Evolutionary conservation across 2,113 vertebrate genomes (phyloP).

Genomic region (Spea bombifrons): DNA sequence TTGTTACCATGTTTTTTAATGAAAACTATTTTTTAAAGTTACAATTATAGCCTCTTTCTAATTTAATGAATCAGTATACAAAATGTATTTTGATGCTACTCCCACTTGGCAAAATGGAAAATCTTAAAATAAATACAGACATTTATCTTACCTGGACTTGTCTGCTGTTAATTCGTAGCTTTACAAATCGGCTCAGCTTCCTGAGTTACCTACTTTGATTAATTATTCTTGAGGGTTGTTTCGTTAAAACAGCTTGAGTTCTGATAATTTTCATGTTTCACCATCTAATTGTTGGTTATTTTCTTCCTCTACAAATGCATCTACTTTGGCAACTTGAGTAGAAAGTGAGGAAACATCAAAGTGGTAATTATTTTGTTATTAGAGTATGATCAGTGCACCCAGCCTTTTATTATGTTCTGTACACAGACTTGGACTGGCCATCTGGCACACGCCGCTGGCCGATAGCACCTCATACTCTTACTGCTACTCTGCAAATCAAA

Average conservation of each 20-base stretch:
- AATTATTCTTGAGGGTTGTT: not conserved
- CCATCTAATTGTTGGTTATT: not conserved
- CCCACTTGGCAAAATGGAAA: not conserved
- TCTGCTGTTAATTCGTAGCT: not conserved
- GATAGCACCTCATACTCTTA: too few species aligned
- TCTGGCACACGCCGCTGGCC: too few species aligned
- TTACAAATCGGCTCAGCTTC: not conserved
- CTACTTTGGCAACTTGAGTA: too few species aligned
- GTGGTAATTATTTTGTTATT: too few species aligned
- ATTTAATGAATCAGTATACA: not conserved
- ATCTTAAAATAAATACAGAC: not conserved
- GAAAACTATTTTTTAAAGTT: not conserved
- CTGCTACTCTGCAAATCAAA: too few species aligned
- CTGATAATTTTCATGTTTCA: not conserved
- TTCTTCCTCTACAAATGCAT: not conserved
- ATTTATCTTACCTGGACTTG: not conserved
- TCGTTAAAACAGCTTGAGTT: slow-evolving; percentile 6
- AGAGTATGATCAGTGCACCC: too few species aligned
- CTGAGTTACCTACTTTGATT: slow-evolving; percentile 2
- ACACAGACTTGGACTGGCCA: too few species aligned
- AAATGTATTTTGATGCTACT: not conserved
- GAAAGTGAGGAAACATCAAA: too few species aligned
- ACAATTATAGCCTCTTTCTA: not conserved
- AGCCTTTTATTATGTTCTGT: too few species aligned
- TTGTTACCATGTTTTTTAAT: too few species aligned